Evolutionary conservation across 2,888 invertebrate genomes (phyloP).

Genomic region (Thysanoteuthis rhombus): DNA sequence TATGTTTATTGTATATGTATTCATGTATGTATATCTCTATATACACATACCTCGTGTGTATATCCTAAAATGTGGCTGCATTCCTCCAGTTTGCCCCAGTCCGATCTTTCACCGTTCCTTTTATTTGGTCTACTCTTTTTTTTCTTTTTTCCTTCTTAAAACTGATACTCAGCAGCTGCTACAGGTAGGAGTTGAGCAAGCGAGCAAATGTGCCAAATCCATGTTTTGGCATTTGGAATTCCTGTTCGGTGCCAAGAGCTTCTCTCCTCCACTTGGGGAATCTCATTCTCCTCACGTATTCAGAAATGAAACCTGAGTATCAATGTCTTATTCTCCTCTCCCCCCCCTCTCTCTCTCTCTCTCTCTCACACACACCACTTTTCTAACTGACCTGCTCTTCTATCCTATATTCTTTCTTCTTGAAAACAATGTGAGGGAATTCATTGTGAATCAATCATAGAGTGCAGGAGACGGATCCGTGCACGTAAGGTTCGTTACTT

Average conservation of each 20-base stretch:
- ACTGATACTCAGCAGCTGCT: background rate
- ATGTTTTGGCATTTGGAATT: conserved; percentile 12
- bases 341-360: background rate
- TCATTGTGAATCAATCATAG: background rate
- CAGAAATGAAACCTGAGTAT: background rate
- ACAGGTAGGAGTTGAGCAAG: background rate
- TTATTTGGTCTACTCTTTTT: background rate
- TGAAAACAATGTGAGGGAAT: background rate
- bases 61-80: background rate
- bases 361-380: background rate
- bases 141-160: no score
- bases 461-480: background rate
- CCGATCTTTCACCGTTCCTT: background rate
- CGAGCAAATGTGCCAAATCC: background rate
- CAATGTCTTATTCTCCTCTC: background rate
- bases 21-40: background rate
- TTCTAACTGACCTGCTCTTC: background rate
- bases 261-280: background rate
- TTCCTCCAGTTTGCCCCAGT: background rate
- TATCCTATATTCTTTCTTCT: background rate
- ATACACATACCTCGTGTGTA: background rate
- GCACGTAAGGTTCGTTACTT: background rate
- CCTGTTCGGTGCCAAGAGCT: background rate
- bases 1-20: no score
- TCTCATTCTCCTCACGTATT: background rate